These are phyloP conservation scores for Meloe dianella DNA, from an alignment of 2,888 invertebrate genomes.

Conservation along the genomic window DNA sequence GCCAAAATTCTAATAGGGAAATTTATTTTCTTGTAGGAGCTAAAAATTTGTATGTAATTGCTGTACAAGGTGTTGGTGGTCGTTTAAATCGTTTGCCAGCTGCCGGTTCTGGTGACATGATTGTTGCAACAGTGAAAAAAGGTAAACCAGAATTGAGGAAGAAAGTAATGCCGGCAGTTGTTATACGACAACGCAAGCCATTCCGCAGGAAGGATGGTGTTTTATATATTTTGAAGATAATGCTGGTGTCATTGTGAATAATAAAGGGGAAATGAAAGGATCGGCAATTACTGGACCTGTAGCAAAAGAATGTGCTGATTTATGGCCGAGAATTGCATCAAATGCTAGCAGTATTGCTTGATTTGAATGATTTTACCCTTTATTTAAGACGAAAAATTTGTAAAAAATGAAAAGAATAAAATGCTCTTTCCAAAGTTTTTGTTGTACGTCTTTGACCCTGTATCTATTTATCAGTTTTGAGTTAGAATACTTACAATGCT, in stretches of 20 bases:
- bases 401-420: conserved; percentile 23
- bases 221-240: conserved; percentile 99
- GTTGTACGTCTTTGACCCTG: background rate
- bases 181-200: conserved; percentile 97
- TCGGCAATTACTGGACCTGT: conserved; percentile 99
- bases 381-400: conserved; percentile 28
- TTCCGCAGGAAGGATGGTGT: conserved; percentile 99
- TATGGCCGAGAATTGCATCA: conserved; percentile 99
- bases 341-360: conserved; percentile 99
- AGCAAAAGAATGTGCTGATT: conserved; percentile 99
- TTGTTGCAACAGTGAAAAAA: conserved; percentile 98
- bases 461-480: background rate
- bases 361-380: conserved; percentile 44
- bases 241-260: conserved; percentile 99
- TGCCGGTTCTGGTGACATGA: conserved; percentile 98
- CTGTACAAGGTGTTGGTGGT: conserved; percentile 98
- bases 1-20: background rate
- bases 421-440: conserved; percentile 21
- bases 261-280: conserved; percentile 99
- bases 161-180: conserved; percentile 99
- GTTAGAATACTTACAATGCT: too few relatives aligned
- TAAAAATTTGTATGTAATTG: conserved; percentile 98
- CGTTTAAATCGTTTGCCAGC: conserved; percentile 97
- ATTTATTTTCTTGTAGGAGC: conserved; percentile 72
- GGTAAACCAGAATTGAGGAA: conserved; percentile 99